Conservation (phyloP, 2,797 vertebrate genomes). For the Spondyliosoma cantharus region DNA sequence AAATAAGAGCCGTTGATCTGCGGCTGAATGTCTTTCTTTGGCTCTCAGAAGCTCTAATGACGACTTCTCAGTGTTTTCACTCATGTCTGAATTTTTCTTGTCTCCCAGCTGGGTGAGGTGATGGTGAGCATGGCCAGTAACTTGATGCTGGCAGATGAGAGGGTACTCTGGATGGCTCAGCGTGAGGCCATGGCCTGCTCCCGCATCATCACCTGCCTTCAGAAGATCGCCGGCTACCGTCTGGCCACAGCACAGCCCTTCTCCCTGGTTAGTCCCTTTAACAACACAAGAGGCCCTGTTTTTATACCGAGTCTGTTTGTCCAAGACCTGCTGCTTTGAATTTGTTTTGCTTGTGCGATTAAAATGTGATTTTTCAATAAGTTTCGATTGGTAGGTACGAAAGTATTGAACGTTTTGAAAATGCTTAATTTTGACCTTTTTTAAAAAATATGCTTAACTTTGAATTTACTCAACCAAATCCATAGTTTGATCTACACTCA, state of each 20-base stretch:
- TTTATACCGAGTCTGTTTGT: no score
- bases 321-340: no score
- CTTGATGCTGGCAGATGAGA: slow-evolving; percentile 95
- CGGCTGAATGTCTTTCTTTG: background rate
- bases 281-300: background rate
- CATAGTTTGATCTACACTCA: no score
- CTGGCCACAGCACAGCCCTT: slow-evolving; percentile 91
- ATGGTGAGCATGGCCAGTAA: slow-evolving; percentile 98
- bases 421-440: no score
- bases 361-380: background rate
- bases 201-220: slow-evolving; percentile 91
- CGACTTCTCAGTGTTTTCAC: background rate
- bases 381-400: no score
- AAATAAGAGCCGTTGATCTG: background rate
- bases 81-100: background rate
- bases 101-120: slow-evolving; percentile 90
- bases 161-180: slow-evolving; percentile 95
- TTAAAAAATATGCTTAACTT: no score
- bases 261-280: slow-evolving; percentile 87
- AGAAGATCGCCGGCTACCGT: slow-evolving; percentile 89
- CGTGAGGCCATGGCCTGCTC: slow-evolving; percentile 93
- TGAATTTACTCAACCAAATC: no score
- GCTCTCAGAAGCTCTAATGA: background rate
- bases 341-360: background rate
- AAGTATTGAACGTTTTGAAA: no score